Evolutionary conservation across 2,113 vertebrate species (phyloP).

Genomic region (Poeciliopsis retropinna): DNA sequence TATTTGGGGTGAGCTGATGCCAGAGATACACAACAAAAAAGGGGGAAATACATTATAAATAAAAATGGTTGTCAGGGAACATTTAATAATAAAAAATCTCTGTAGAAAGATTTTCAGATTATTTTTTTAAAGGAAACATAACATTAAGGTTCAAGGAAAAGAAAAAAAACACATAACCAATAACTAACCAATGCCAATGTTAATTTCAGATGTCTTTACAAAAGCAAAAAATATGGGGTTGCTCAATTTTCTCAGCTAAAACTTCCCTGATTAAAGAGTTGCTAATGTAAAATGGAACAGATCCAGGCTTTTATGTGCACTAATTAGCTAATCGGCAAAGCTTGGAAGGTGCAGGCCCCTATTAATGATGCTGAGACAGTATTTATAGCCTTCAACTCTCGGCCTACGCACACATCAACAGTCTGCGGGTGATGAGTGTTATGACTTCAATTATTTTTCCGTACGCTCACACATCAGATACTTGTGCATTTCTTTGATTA

Average conservation of each 20-base stretch:
- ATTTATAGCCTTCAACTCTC: conserved; percentile 60
- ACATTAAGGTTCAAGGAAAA: not conserved
- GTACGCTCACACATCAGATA: conserved; percentile 26
- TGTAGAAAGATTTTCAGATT: not conserved
- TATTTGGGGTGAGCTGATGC: conserved; percentile 1
- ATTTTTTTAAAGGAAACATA: not conserved
- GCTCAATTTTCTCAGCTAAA: conserved; percentile 24
- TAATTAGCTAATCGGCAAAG: conserved; percentile 46
- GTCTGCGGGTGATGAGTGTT: conserved; percentile 39
- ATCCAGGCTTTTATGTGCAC: conserved; percentile 31
- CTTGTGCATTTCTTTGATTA: conserved; percentile 39
- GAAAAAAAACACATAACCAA: not conserved
- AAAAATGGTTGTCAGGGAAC: not conserved
- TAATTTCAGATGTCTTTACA: not conserved
- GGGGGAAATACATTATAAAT: not conserved
- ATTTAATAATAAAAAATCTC: not conserved
- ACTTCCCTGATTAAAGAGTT: conserved; percentile 46
- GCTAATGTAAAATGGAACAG: conserved; percentile 12
- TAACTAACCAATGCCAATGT: not conserved
- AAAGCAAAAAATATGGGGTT: not conserved
- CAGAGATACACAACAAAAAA: conserved; percentile 6
- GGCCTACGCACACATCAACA: conserved; percentile 49
- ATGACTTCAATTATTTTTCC: conserved; percentile 46
- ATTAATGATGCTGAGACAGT: conserved; percentile 42
- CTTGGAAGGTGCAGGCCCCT: conserved; percentile 42